Evolutionary conservation across 1,140 invertebrate genomes (phyloP).

Genomic region (Tigriopus japonicus): DNA sequence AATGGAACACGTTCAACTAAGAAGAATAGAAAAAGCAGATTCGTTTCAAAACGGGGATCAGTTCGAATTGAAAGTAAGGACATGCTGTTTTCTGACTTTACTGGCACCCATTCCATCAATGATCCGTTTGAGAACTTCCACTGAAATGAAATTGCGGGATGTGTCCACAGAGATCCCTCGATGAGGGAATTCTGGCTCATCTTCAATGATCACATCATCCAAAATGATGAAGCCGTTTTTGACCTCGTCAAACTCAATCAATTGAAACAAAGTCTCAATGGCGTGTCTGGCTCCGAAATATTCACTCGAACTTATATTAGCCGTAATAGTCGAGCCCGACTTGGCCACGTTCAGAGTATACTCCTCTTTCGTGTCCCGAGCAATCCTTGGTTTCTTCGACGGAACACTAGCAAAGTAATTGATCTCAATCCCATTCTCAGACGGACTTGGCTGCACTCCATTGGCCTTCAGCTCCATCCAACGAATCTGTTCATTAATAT

Average conservation of each 20-base stretch:
- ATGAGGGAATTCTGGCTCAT: constrained; percentile 17
- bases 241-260: constrained; percentile 19
- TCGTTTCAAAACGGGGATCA: no score
- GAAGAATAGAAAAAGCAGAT: not conserved
- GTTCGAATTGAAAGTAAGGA: no score
- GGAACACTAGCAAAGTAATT: no score
- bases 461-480: no score
- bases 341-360: constrained; percentile 8
- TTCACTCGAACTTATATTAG: constrained; percentile 19
- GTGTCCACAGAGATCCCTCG: constrained; percentile 19
- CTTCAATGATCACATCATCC: constrained; percentile 12
- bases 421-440: no score
- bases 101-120: constrained; percentile 56
- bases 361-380: constrained; percentile 15
- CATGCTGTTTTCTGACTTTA: constrained; percentile 21
- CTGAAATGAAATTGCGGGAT: constrained; percentile 22
- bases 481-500: no score
- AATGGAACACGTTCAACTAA: constrained; percentile 62
- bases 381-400: no score
- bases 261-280: constrained; percentile 23
- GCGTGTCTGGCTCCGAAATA: constrained; percentile 25
- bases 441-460: no score
- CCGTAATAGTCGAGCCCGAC: not conserved
- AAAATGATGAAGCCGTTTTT: constrained; percentile 16
- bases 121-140: constrained; percentile 45